Conservation (phyloP, 2,888 invertebrate genomes). For the Noctua fimbriata region DNA sequence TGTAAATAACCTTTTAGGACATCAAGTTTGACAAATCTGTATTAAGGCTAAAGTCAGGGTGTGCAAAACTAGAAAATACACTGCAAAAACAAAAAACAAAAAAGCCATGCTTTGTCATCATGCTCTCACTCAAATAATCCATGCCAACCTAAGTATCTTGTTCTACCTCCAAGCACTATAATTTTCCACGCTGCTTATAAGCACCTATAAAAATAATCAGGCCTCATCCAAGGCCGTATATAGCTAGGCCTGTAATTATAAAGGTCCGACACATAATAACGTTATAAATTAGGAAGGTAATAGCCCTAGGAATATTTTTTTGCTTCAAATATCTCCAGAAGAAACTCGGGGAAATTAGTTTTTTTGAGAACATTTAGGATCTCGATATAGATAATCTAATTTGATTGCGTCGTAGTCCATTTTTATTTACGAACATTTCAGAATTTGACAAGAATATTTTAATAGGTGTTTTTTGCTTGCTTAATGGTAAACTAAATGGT, state of each 20-base stretch:
- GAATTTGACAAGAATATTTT: background rate
- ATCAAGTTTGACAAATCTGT: too few relatives aligned
- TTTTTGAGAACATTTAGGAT: background rate
- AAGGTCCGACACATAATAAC: constrained; percentile 26
- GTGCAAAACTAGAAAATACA: too few relatives aligned
- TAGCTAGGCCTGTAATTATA: constrained; percentile 31
- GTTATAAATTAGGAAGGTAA: constrained; percentile 24
- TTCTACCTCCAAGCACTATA: constrained; percentile 19
- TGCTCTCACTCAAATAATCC: too few relatives aligned
- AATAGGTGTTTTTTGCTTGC: too few relatives aligned
- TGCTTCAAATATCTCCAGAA: background rate
- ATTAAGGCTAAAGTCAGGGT: too few relatives aligned
- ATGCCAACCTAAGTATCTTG: background rate
- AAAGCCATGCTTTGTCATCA: background rate
- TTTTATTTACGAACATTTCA: background rate
- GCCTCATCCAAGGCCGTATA: constrained; percentile 13
- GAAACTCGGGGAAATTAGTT: background rate
- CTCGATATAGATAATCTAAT: background rate
- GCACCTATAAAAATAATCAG: constrained; percentile 32
- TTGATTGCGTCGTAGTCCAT: background rate
- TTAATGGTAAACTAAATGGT: too few relatives aligned
- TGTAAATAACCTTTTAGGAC: too few relatives aligned
- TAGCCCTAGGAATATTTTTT: background rate
- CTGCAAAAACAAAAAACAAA: too few relatives aligned
- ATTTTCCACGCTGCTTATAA: constrained; percentile 21